Base-by-base conservation (phyloP, 2,113 vertebrate genomes). In the Podilymbus podiceps region DNA sequence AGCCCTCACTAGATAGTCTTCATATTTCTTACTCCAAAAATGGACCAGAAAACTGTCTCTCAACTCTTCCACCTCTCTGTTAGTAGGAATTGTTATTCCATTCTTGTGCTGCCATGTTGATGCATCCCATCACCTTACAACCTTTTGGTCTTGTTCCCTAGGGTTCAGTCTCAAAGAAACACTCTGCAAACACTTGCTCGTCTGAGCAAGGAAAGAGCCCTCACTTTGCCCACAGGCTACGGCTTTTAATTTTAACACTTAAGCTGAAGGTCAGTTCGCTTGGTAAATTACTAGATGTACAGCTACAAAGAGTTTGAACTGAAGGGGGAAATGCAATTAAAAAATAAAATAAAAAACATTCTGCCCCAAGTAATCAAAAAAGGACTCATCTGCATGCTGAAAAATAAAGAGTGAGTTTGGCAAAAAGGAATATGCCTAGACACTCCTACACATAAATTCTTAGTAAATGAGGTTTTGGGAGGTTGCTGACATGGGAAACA, bases 381-480 rank as follows among this genome's bases (percentile, higher is more conserved):
- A 71, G 3, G 11, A 53, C 6, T 72, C 89, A 22, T 27, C 75
- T 80, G 28, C 49, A 69, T 49, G 60, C 83, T 72, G 68, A 85
- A 82, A 95, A 85, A 71, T 25, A 35, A 60, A 60, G 78, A 90
- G 79, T n/a, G 64, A 91, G 80, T 73, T 90, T 84, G 75, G 47
- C 89, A 80, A 27, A 85, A 85, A 75, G 44, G 33, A 95, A 64
- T 84, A 96, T 72, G 58, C 91, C 74, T 75, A 92, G 69, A 95
- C 35, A 84, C n/a, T 95, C 80, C 89, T 79, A 87, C 40, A 82
- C 49, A 40, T 88, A 75, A 66, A 68, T 67, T 90, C 88, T 95
- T 94, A 85, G 49, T 92, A 62, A 97, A 96, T 82, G 18, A 85
- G 93, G 90, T 94, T 92, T 96, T 74, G 67, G 59, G 91, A 90